Evolutionary conservation across 2,888 invertebrate species (phyloP).

Genomic region (Morinoia aosen): DNA sequence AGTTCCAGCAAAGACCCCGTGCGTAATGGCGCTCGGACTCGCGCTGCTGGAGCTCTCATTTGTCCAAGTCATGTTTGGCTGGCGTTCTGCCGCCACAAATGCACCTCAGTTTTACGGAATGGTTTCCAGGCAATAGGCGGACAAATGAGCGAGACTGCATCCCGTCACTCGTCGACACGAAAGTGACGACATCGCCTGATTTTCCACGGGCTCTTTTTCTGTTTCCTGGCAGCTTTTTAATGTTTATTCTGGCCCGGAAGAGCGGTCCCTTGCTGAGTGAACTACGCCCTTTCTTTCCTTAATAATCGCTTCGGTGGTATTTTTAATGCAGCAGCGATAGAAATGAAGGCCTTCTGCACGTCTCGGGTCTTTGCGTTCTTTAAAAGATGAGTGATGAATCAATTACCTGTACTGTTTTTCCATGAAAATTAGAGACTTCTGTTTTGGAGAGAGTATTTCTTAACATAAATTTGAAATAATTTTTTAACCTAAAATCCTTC

Average conservation of each 20-base stretch:
- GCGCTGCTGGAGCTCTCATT: background rate
- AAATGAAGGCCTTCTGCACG: background rate
- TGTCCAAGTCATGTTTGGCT: constrained; percentile 3
- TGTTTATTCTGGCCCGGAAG: background rate
- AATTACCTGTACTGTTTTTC: no score
- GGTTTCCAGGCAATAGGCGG: constrained; percentile 1
- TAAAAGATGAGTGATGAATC: no score
- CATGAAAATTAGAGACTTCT: no score
- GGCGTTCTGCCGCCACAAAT: background rate
- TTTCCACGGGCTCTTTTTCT: background rate
- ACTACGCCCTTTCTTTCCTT: background rate
- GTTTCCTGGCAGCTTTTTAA: background rate
- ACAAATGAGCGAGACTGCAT: background rate
- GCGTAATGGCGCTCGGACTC: background rate
- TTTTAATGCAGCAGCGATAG: background rate
- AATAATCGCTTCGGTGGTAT: background rate
- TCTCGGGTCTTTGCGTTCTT: no score
- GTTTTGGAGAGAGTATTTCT: background rate
- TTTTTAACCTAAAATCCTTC: background rate
- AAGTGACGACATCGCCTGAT: background rate
- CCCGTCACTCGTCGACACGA: background rate
- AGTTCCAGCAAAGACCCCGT: background rate
- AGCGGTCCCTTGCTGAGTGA: background rate
- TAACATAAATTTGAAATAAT: background rate
- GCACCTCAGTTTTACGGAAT: background rate